phyloP scores from a whole-genome alignment of 2,113 vertebrate species.

The Regulus satrapa region DNA sequence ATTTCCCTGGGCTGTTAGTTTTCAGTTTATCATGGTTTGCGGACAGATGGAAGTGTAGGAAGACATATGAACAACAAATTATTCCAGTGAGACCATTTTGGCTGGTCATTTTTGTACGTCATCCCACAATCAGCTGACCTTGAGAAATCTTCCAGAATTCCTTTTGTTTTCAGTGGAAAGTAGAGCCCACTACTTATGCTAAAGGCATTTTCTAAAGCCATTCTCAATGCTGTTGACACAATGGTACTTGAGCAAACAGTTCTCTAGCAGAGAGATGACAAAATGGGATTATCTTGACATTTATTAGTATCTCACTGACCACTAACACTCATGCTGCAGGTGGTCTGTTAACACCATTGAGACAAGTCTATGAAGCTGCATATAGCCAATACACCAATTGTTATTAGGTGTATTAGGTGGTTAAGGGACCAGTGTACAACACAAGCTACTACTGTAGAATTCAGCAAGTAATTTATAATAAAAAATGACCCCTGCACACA shows the following conservation, averaged over 20 bases:
- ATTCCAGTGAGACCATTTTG: not conserved
- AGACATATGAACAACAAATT: not conserved
- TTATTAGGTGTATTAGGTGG: not conserved
- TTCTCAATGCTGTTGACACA: not conserved
- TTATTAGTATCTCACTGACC: not conserved
- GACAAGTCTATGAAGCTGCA: not conserved
- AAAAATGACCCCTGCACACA: not conserved
- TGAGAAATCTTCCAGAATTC: not conserved
- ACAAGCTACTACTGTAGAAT: not conserved
- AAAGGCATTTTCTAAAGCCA: not conserved
- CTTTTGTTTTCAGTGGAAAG: not conserved
- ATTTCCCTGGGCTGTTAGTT: not conserved
- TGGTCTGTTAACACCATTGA: not conserved
- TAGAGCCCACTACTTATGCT: not conserved
- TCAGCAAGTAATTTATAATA: not conserved
- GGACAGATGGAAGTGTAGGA: not conserved
- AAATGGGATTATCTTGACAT: not conserved
- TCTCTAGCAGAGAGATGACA: not conserved
- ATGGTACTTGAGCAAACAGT: not conserved
- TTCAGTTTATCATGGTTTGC: not conserved
- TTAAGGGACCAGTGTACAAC: not conserved
- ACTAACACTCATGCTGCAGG: not conserved
- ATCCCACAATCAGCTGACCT: not conserved
- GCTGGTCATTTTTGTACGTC: not conserved
- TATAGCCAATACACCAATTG: not conserved